Evolutionary conservation across 1,140 invertebrate species (phyloP).

Genomic region (Acromyrmex charruanus): DNA sequence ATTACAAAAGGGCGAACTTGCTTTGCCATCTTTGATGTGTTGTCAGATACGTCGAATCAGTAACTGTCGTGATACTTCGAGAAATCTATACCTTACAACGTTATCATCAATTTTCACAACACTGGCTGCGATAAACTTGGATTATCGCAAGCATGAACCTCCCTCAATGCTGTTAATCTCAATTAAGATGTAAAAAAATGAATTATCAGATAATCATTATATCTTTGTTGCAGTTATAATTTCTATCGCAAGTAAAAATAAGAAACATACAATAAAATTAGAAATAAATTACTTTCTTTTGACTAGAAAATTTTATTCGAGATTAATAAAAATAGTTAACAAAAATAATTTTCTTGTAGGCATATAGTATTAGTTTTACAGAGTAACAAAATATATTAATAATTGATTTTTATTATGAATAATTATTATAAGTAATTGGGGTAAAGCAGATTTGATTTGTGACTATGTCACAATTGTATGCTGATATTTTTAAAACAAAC

Average conservation of each 20-base stretch:
- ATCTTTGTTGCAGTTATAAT: background rate
- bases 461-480: no score
- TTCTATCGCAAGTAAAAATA: background rate
- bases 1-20: background rate
- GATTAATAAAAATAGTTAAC: no score
- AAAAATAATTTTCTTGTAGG: no score
- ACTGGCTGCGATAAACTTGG: slow-evolving; percentile 35
- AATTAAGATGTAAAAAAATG: slow-evolving; percentile 65
- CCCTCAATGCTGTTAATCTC: slow-evolving; percentile 63
- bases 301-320: background rate
- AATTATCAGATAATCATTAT: slow-evolving; percentile 4
- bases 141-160: slow-evolving; percentile 55
- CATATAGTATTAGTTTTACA: no score
- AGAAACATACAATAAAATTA: background rate
- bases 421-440: no score
- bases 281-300: background rate
- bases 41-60: background rate
- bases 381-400: no score
- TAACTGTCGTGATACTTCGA: slow-evolving; percentile 15
- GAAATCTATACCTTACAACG: slow-evolving; percentile 31
- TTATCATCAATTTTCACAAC: slow-evolving; percentile 60
- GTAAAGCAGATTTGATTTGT: no score
- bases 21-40: slow-evolving; percentile 6
- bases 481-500: no score
- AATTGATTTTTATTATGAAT: no score